phyloP scores from a whole-genome alignment of 2,113 vertebrate genomes.

The Lutjanus erythropterus region DNA sequence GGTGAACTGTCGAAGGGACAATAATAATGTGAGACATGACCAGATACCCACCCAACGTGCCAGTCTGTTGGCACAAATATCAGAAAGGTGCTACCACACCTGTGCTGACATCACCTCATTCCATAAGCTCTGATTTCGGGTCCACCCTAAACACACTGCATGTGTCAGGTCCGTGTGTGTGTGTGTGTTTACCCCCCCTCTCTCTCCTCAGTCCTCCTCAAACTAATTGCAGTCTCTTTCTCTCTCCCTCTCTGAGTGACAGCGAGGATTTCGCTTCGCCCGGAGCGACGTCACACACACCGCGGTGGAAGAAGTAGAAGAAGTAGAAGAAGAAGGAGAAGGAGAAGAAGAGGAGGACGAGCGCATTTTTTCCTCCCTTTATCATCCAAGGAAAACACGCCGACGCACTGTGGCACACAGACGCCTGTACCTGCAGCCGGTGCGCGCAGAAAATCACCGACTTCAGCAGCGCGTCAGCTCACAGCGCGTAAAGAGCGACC shows the following conservation, averaged over 20 bases:
- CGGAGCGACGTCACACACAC: conserved; percentile 83
- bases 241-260: conserved; percentile 72
- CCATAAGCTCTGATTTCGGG: conserved; percentile 69
- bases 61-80: conserved; percentile 49
- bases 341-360: too few species aligned
- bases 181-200: conserved; percentile 47
- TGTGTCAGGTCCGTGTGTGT: conserved; percentile 15
- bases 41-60: conserved; percentile 15
- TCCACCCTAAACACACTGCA: conserved; percentile 66
- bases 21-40: conserved; percentile 4
- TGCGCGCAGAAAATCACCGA: conserved; percentile 44
- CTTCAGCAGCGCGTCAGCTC: conserved; percentile 47
- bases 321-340: too few species aligned
- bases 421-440: conserved; percentile 73
- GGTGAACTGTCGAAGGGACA: too few species aligned
- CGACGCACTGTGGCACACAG: conserved; percentile 52
- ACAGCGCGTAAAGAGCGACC: conserved; percentile 36
- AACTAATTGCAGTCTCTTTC: conserved; percentile 64
- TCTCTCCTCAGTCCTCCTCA: conserved; percentile 34
- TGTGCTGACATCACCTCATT: conserved; percentile 78
- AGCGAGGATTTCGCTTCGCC: conserved; percentile 81
- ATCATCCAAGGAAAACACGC: conserved; percentile 72
- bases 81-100: conserved; percentile 67
- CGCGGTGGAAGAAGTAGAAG: conserved; percentile 79
- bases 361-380: conserved; percentile 71